Evolutionary conservation across 2,888 invertebrate species (phyloP).

Genomic region (Clivina fossor): DNA sequence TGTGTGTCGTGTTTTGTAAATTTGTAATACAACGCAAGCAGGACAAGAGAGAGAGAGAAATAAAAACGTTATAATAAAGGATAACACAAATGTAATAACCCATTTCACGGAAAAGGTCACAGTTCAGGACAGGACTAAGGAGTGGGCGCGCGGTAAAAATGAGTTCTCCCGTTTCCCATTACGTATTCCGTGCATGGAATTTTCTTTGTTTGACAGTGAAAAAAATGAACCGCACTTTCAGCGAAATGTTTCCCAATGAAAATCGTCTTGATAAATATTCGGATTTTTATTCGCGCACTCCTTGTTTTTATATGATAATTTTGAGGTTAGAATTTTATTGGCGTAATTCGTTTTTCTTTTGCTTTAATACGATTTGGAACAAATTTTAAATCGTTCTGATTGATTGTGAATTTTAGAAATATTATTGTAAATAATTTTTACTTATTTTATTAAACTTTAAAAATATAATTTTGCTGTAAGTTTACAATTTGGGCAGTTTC

Average conservation of each 20-base stretch:
- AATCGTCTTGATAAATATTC: constrained; percentile 22
- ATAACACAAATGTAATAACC: too few relatives aligned
- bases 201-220: constrained; percentile 27
- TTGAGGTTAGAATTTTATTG: constrained; percentile 1
- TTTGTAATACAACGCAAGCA: neutral
- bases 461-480: too few relatives aligned
- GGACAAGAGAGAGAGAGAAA: neutral
- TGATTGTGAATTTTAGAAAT: too few relatives aligned
- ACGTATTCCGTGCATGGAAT: constrained; percentile 25
- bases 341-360: too few relatives aligned
- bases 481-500: too few relatives aligned
- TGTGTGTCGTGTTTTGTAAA: too few relatives aligned
- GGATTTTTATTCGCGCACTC: constrained; percentile 17
- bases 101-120: constrained; percentile 10
- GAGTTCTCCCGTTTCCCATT: constrained; percentile 3
- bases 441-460: too few relatives aligned
- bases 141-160: constrained; percentile 2
- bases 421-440: too few relatives aligned
- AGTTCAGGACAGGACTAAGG: too few relatives aligned
- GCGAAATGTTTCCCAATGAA: constrained; percentile 22
- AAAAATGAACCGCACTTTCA: constrained; percentile 18
- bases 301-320: constrained; percentile 25
- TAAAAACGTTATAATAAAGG: neutral
- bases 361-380: too few relatives aligned
- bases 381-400: too few relatives aligned